Percentiles rank a stretch among this genome's conserved stretches.
Conservation (phyloP, 2,888 invertebrate genomes). For the Protophormia terraenovae region DNA sequence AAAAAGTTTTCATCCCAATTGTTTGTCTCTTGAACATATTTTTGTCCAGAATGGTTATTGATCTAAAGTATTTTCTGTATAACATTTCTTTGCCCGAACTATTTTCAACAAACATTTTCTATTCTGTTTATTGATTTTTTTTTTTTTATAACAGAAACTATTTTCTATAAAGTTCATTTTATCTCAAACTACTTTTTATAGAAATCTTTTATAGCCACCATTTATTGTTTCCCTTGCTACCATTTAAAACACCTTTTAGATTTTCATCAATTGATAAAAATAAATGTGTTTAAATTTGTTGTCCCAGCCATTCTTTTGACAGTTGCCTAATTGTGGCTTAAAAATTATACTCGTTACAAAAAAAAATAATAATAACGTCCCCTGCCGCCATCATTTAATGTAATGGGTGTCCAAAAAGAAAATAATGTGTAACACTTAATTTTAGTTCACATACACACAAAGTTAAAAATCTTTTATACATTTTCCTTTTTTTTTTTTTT, state of each 20-base stretch:
- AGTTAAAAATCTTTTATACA: slow-evolving; percentile 47
- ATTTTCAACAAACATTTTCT: too few relatives aligned
- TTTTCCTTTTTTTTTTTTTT: not conserved
- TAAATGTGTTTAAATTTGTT: slow-evolving; percentile 31
- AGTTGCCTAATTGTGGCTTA: slow-evolving; percentile 33
- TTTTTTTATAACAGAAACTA: too few relatives aligned
- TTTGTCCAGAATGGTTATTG: too few relatives aligned
- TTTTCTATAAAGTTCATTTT: too few relatives aligned
- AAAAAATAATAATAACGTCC: slow-evolving; percentile 10
- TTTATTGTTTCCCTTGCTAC: too few relatives aligned
- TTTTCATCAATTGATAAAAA: slow-evolving; percentile 17
- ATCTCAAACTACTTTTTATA: too few relatives aligned
- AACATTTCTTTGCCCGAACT: too few relatives aligned
- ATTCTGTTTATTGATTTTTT: too few relatives aligned
- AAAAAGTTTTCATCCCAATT: too few relatives aligned
- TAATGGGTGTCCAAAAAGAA: slow-evolving; percentile 25
- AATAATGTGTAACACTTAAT: slow-evolving; percentile 54
- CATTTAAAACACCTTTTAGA: not conserved
- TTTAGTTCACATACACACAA: slow-evolving; percentile 34
- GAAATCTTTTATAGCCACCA: too few relatives aligned
- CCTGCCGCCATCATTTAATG: slow-evolving; percentile 18
- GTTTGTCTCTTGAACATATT: too few relatives aligned
- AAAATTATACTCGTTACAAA: slow-evolving; percentile 30
- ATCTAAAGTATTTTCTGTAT: too few relatives aligned
- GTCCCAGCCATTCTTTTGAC: slow-evolving; percentile 28